Evolutionary conservation across 2,888 invertebrate genomes (phyloP), one percentile per base, ranked within the genome.

Genomic region (Agonopterix subpropinquella): DNA sequence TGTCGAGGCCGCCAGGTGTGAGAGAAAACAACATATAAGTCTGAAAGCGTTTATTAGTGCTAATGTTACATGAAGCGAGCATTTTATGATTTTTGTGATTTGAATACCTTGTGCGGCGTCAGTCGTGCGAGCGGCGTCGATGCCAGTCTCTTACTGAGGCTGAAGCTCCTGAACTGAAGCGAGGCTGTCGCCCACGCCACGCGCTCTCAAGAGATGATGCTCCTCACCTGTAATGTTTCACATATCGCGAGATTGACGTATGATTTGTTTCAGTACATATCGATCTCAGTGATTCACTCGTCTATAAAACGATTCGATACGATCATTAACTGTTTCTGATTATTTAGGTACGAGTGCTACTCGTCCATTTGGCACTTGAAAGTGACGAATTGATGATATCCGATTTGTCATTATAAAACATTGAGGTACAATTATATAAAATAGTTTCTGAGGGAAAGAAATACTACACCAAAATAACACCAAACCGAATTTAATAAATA

Each of bases 61-160:
- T 60, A 61, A 69, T 74, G 79, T 80, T 80, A 80, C 70, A 70
- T 76, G 77, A 84, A 84, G 83, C 83, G 59, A 18, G 63, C 65
- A 57, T 65, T 70, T 62, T 65, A 52, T 11, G 56, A 64, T 58
- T 61, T 53, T 60, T 59, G 67, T 58, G 13, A 11, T 42, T 42
- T 7, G 11, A 42, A 65, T 87, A 87, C 87, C 88, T 88, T 86
- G 78, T 84, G 83, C 83, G 83, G 86, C 87, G 79, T 77, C 75
- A 65, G 78, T 87, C 88, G 88, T 88, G 87, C 83, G 87, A 86
- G 83, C 84, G 83, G 85, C 80, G 76, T 72, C 79, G 74, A 61
- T 67, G 87, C 87, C 87, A 72, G 77, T 69, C 81, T 85, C 80
- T 84, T 61, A 88, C 88, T 88, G 85, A 80, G 52, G 66, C 70